Evolutionary conservation across 2,113 vertebrate species (phyloP).

Genomic region (Candoia aspera): DNA sequence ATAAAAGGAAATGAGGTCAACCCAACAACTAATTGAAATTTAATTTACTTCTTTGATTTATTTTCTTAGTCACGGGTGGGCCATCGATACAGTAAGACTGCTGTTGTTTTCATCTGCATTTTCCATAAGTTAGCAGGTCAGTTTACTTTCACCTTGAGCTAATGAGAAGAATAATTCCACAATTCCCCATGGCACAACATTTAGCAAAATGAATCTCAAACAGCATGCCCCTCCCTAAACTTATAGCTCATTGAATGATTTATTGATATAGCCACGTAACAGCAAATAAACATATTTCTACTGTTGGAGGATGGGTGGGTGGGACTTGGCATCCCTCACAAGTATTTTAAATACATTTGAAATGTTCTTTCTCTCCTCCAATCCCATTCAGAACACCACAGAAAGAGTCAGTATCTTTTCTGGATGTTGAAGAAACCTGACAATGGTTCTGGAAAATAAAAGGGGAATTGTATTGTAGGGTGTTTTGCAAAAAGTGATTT

Average conservation of each 20-base stretch:
- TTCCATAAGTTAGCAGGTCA: constrained; percentile 26
- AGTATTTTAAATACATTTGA: constrained; percentile 58
- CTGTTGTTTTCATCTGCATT: constrained; percentile 10
- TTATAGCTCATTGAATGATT: constrained; percentile 69
- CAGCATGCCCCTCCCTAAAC: constrained; percentile 27
- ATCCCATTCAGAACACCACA: constrained; percentile 55
- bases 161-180: constrained; percentile 56
- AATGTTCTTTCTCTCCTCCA: neutral
- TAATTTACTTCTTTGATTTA: constrained; percentile 53
- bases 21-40: constrained; percentile 52
- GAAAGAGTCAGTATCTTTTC: constrained; percentile 62
- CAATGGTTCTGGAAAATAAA: constrained; percentile 70
- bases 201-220: constrained; percentile 66
- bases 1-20: constrained; percentile 25
- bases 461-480: constrained; percentile 59
- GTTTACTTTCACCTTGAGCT: constrained; percentile 48
- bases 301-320: neutral
- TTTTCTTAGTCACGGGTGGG: constrained; percentile 17
- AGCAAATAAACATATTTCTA: constrained; percentile 59
- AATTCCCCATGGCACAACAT: constrained; percentile 37
- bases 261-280: constrained; percentile 60
- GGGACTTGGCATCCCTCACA: constrained; percentile 41
- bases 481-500: constrained; percentile 73
- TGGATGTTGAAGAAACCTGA: constrained; percentile 60
- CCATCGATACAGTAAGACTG: constrained; percentile 13